Conservation (phyloP, 2,113 vertebrate species). For the Hiodon tergisus region DNA sequence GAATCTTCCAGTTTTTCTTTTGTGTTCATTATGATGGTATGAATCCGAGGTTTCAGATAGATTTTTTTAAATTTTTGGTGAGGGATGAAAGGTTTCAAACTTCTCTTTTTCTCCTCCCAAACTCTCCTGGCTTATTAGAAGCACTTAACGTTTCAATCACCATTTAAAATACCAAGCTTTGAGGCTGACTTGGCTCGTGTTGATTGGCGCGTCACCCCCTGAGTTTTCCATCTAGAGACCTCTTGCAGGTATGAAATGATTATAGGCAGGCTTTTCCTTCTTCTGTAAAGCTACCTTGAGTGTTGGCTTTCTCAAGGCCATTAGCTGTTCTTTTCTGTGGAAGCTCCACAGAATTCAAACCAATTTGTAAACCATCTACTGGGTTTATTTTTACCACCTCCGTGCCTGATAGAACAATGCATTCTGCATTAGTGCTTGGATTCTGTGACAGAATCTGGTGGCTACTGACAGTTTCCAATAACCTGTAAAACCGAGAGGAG, state of each 20-base stretch:
- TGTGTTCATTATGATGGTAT: not conserved
- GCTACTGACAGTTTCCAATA: too few species aligned
- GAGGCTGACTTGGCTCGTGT: slow-evolving; percentile 4
- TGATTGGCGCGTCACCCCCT: slow-evolving; percentile 20
- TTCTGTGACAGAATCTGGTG: too few species aligned
- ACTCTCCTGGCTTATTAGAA: slow-evolving; percentile 15
- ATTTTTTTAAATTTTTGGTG: not conserved
- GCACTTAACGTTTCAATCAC: slow-evolving; percentile 27
- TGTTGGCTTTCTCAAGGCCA: slow-evolving; percentile 18
- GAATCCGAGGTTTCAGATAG: not conserved
- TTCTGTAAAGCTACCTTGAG: not conserved
- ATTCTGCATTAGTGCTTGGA: not conserved
- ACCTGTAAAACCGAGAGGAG: not conserved
- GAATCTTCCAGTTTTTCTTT: not conserved
- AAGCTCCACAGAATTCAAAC: not conserved
- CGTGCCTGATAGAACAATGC: not conserved
- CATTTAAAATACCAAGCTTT: slow-evolving; percentile 17
- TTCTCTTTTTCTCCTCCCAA: slow-evolving; percentile 11
- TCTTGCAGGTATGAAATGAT: slow-evolving; percentile 24
- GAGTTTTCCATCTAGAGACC: slow-evolving; percentile 15
- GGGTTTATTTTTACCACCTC: slow-evolving; percentile 12
- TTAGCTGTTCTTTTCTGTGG: slow-evolving; percentile 2
- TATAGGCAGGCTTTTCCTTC: not conserved
- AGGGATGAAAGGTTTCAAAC: not conserved
- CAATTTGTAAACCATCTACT: not conserved